Conservation (phyloP, 1,140 invertebrate species). For the Megathymus violae region DNA sequence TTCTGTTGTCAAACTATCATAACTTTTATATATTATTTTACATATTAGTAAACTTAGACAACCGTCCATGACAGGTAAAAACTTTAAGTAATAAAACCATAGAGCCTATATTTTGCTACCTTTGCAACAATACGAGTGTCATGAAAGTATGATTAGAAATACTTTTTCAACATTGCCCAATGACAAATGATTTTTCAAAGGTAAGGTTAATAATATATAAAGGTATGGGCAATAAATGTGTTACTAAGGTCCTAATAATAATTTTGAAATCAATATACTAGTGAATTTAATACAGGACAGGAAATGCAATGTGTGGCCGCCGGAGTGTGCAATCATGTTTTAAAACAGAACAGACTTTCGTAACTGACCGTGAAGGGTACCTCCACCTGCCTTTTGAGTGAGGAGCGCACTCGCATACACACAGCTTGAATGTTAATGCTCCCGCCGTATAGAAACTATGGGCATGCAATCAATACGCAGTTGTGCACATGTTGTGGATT, state of each 20-base stretch:
- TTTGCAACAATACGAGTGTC: too few relatives aligned
- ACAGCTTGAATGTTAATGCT: slow-evolving; percentile 47
- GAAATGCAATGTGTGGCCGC: neutral
- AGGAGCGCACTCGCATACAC: slow-evolving; percentile 37
- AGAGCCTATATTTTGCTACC: too few relatives aligned
- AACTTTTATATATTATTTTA: too few relatives aligned
- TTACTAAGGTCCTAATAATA: neutral
- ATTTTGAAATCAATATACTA: neutral
- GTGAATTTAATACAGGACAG: neutral
- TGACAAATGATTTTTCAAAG: too few relatives aligned
- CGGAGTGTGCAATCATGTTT: neutral
- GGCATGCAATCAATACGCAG: neutral
- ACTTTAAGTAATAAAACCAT: too few relatives aligned
- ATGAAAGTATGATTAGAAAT: too few relatives aligned
- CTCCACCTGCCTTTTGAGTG: neutral
- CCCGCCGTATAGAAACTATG: slow-evolving; percentile 7
- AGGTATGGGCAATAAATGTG: too few relatives aligned
- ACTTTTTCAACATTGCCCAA: too few relatives aligned
- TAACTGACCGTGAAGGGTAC: neutral
- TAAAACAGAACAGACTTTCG: neutral
- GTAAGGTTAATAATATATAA: too few relatives aligned
- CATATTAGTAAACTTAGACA: too few relatives aligned
- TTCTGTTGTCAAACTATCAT: too few relatives aligned
- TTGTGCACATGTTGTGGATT: neutral
- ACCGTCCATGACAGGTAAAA: too few relatives aligned